A percentile compares a stretch with the other conserved stretches of the same genome.
These are phyloP conservation scores for Gryllus longicercus DNA, from an alignment of 2,888 invertebrate genomes.

Conservation along the genomic window DNA sequence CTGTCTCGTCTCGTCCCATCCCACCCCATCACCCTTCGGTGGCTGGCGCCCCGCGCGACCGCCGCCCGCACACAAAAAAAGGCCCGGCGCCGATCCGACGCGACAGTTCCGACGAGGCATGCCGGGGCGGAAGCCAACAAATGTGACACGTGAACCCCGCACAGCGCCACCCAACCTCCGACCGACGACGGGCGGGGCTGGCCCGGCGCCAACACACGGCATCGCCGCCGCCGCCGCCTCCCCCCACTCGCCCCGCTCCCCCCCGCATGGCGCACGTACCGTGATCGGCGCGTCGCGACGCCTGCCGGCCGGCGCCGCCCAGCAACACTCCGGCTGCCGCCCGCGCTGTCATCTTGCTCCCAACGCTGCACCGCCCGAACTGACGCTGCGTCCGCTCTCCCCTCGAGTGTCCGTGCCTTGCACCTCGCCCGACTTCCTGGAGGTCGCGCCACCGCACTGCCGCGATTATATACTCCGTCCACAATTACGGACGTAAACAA, in stretches of 20 bases:
- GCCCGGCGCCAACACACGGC: neutral
- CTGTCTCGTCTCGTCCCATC: neutral
- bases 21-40: neutral
- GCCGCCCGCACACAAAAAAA: neutral
- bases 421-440: neutral
- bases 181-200: neutral
- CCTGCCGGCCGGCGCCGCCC: no score
- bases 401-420: neutral
- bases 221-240: neutral
- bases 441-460: neutral
- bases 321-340: no score
- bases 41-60: neutral
- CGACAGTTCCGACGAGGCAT: neutral
- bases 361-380: no score
- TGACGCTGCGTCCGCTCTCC: no score
- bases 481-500: neutral
- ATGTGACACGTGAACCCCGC: constrained; percentile 8
- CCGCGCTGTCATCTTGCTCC: no score
- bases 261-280: neutral
- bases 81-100: neutral
- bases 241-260: no score
- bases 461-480: neutral
- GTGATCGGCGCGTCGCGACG: neutral
- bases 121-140: neutral
- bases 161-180: neutral